Evolutionary conservation across 2,888 invertebrate species (phyloP).

Genomic region (Frankliniella fusca): DNA sequence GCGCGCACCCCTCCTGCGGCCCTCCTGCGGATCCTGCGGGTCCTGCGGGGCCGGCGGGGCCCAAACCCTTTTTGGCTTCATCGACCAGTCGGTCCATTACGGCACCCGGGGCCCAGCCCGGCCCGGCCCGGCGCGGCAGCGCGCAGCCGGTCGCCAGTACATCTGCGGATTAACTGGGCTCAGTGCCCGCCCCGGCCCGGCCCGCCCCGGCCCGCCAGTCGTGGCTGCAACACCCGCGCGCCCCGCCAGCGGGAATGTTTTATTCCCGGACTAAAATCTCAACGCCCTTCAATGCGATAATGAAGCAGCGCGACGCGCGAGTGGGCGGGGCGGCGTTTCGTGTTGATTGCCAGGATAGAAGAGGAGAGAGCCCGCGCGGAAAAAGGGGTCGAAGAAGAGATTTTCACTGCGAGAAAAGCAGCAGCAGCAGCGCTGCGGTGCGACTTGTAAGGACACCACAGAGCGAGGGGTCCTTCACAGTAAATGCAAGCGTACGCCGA

Average conservation of each 20-base stretch:
- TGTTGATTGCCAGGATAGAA: not conserved
- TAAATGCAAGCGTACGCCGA: no score
- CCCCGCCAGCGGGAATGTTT: not conserved
- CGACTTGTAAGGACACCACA: no score
- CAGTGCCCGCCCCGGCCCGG: not conserved
- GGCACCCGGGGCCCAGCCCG: not conserved
- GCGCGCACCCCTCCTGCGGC: not conserved
- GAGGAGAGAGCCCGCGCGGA: not conserved
- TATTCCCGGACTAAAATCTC: constrained; percentile 13
- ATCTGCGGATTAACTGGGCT: constrained; percentile 18
- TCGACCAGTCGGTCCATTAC: constrained; percentile 1
- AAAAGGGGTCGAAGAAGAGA: no score
- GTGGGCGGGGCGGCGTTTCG: not conserved
- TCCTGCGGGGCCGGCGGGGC: not conserved
- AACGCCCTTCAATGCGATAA: not conserved
- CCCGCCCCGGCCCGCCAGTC: not conserved
- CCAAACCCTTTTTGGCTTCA: constrained; percentile 5
- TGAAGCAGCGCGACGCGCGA: not conserved
- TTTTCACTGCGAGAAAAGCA: no score
- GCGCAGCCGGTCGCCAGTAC: constrained; percentile 4
- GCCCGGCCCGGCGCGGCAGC: not conserved
- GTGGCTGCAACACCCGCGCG: not conserved
- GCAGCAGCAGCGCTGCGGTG: no score
- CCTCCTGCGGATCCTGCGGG: no score
- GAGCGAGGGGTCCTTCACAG: no score